These are phyloP conservation scores for Laspeyria flexula DNA, from an alignment of 2,888 invertebrate genomes.

Conservation along the genomic window DNA sequence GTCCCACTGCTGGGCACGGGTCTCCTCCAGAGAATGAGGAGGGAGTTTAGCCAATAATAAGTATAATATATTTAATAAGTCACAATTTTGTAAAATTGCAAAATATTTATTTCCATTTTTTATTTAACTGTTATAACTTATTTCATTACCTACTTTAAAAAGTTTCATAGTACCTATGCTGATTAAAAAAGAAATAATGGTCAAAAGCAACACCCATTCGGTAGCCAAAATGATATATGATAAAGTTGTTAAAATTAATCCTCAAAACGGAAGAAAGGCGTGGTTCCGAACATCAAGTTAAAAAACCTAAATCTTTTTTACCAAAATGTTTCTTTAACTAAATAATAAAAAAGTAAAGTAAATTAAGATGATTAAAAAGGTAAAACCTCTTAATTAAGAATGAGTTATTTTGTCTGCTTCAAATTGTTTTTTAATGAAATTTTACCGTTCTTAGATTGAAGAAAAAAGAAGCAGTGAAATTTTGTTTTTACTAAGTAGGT, in stretches of 20 bases:
- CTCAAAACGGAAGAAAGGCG: conserved; percentile 60
- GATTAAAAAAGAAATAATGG: conserved; percentile 65
- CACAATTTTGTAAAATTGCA: too few species aligned
- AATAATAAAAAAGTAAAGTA: conserved; percentile 47
- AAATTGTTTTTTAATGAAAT: conserved; percentile 37
- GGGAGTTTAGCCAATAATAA: too few species aligned
- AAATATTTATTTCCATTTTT: too few species aligned
- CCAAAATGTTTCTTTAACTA: conserved; percentile 43
- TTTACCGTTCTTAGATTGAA: not conserved
- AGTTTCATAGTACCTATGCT: too few species aligned
- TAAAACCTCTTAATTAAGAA: conserved; percentile 63
- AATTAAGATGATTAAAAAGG: conserved; percentile 45
- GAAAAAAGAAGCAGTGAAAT: not conserved
- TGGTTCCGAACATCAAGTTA: conserved; percentile 55
- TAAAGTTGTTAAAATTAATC: conserved; percentile 67
- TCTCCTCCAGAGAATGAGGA: too few species aligned
- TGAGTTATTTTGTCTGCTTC: conserved; percentile 55
- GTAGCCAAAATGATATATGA: conserved; percentile 70
- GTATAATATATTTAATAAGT: too few species aligned
- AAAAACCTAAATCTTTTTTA: conserved; percentile 43
- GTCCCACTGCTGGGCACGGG: too few species aligned
- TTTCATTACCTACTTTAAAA: too few species aligned
- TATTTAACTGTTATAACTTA: too few species aligned
- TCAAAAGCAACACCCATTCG: conserved; percentile 65
- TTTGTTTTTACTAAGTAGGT: too few species aligned